These are phyloP conservation scores for Garra rufa DNA, from an alignment of 2,113 vertebrate genomes.

Conservation along the genomic window DNA sequence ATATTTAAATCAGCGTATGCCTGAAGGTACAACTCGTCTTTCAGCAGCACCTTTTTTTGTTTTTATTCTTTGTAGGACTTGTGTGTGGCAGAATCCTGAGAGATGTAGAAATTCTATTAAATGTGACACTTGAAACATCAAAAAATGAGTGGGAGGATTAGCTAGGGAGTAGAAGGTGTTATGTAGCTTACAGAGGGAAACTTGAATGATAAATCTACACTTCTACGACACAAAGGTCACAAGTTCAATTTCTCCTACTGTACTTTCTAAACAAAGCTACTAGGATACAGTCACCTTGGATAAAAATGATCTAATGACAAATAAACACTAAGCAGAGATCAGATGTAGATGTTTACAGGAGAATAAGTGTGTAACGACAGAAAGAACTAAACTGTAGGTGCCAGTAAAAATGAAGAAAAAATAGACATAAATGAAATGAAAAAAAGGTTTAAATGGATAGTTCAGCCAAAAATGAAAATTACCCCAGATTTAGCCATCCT, in stretches of 20 bases:
- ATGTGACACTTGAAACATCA: background rate
- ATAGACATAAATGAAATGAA: background rate
- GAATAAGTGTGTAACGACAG: background rate
- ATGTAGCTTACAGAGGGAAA: background rate
- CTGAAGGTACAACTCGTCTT: background rate
- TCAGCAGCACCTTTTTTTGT: background rate
- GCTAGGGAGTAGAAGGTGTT: background rate
- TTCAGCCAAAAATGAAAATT: too few relatives aligned
- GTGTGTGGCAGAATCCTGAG: background rate
- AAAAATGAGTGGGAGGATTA: background rate
- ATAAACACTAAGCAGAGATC: background rate
- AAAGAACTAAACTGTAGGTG: background rate
- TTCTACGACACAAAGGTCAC: background rate
- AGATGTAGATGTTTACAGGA: background rate
- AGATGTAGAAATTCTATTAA: background rate
- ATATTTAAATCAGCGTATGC: conserved; percentile 1
- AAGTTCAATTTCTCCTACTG: background rate
- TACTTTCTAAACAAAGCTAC: background rate
- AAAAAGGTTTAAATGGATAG: too few relatives aligned
- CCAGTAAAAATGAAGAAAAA: background rate
- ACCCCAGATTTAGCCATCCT: too few relatives aligned
- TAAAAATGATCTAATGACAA: background rate
- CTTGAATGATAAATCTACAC: background rate
- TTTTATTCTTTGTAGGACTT: background rate
- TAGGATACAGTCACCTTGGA: background rate